Evolutionary conservation across 2,888 invertebrate genomes (phyloP).

Genomic region (Leptopterna dolabrata): DNA sequence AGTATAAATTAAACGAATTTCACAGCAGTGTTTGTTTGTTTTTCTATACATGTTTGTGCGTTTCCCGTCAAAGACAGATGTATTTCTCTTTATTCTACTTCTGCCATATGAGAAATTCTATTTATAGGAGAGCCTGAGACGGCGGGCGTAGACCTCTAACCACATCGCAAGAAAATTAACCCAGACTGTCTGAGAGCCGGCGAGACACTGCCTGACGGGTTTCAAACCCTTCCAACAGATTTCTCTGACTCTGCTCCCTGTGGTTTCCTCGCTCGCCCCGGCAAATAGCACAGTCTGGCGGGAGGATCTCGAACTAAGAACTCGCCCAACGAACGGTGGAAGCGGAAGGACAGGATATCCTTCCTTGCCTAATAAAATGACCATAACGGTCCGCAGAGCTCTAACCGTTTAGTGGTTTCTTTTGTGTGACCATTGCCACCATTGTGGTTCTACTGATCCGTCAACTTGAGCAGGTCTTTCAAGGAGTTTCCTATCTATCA

Average conservation of each 20-base stretch:
- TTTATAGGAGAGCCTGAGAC: neutral
- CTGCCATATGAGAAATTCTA: neutral
- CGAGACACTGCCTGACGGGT: neutral
- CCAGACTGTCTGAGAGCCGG: constrained; percentile 17
- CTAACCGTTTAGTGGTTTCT: constrained; percentile 35
- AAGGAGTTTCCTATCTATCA: neutral
- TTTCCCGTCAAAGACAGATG: no score
- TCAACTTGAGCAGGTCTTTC: neutral
- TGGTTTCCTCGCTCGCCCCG: neutral
- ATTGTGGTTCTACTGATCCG: neutral
- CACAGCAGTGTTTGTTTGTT: no score
- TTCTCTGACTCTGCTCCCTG: neutral
- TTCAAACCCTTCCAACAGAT: neutral
- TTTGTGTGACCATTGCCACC: neutral
- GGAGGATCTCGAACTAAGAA: neutral
- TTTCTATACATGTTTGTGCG: no score
- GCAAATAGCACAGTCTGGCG: neutral
- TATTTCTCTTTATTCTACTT: neutral
- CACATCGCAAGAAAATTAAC: neutral
- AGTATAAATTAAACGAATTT: no score
- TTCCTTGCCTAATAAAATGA: constrained; percentile 39
- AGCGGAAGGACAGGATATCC: constrained; percentile 13
- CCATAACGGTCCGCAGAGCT: constrained; percentile 32
- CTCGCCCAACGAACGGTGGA: neutral
- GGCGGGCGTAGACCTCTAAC: neutral